Percentiles rank a stretch among this genome's conserved stretches.
These are phyloP conservation scores for Solea senegalensis DNA, from an alignment of 2,113 vertebrate genomes.

Conservation along the genomic window DNA sequence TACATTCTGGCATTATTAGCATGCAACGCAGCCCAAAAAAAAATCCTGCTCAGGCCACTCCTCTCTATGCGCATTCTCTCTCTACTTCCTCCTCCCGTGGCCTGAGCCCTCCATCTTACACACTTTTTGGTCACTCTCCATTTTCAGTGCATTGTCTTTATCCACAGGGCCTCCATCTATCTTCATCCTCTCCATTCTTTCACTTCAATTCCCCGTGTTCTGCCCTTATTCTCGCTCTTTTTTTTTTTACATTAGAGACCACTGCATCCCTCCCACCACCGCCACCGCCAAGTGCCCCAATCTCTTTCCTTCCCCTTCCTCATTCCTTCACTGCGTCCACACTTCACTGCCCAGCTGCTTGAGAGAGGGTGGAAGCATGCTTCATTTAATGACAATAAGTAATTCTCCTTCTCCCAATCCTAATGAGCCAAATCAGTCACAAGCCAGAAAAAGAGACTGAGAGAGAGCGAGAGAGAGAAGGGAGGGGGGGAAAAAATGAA, in stretches of 20 bases:
- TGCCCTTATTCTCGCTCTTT: background rate
- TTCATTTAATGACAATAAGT: slow-evolving; percentile 81
- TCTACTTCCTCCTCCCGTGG: slow-evolving; percentile 26
- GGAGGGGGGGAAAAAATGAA: slow-evolving; percentile 15
- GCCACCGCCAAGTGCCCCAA: background rate
- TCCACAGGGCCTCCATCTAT: slow-evolving; percentile 15
- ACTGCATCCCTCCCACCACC: background rate
- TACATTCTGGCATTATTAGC: slow-evolving; percentile 59
- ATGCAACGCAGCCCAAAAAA: slow-evolving; percentile 33
- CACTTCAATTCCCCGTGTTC: background rate
- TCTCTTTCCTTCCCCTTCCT: slow-evolving; percentile 31
- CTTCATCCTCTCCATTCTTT: slow-evolving; percentile 1
- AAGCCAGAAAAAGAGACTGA: slow-evolving; percentile 21
- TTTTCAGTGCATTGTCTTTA: slow-evolving; percentile 30
- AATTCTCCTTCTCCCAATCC: slow-evolving; percentile 72
- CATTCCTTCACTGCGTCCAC: slow-evolving; percentile 53
- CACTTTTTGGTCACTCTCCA: slow-evolving; percentile 30
- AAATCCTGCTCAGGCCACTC: slow-evolving; percentile 50
- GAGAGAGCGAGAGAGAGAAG: slow-evolving; percentile 4
- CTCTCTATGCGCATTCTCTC: slow-evolving; percentile 22
- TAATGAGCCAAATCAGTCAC: slow-evolving; percentile 81
- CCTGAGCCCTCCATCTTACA: slow-evolving; percentile 57
- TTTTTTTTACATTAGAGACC: too few species aligned
- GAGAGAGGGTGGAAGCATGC: slow-evolving; percentile 52
- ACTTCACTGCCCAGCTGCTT: slow-evolving; percentile 61